Conservation (phyloP, 2,888 invertebrate genomes). For the Drosophila multiciliata region DNA sequence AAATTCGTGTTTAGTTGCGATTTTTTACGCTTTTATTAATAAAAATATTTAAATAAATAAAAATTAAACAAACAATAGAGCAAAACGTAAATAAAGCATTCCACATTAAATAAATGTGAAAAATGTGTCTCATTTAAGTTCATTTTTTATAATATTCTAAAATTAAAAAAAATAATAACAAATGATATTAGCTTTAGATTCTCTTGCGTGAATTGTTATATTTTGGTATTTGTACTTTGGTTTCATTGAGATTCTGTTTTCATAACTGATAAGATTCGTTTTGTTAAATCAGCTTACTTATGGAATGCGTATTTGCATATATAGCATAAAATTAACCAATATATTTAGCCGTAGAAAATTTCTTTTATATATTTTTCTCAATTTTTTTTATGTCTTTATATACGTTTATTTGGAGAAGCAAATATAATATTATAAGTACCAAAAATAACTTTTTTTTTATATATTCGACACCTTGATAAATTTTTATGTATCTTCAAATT, state of each 20-base stretch:
- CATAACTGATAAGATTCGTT: conserved; percentile 12
- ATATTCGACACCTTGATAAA: conserved; percentile 3
- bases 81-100: conserved; percentile 65
- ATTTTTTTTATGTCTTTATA: background rate
- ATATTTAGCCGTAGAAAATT: conserved; percentile 2
- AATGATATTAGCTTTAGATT: conserved; percentile 41
- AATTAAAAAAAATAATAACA: conserved; percentile 49
- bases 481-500: conserved; percentile 11
- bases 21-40: conserved; percentile 54
- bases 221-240: conserved; percentile 41
- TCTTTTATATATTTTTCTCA: background rate
- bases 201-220: conserved; percentile 27
- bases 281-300: conserved; percentile 12
- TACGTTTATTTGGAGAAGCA: background rate
- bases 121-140: conserved; percentile 33
- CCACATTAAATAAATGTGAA: conserved; percentile 49
- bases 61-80: conserved; percentile 70
- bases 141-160: conserved; percentile 35
- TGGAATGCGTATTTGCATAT: conserved; percentile 16
- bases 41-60: conserved; percentile 56
- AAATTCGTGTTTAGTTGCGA: conserved; percentile 36
- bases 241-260: conserved; percentile 30
- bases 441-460: background rate
- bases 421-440: background rate
- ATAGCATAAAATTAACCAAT: conserved; percentile 30